A percentile compares a stretch with the other conserved stretches of the same genome.
Evolutionary conservation across 92 coral and sea anemone species (phyloP).

Genomic region (Palythoa grandiflora): DNA sequence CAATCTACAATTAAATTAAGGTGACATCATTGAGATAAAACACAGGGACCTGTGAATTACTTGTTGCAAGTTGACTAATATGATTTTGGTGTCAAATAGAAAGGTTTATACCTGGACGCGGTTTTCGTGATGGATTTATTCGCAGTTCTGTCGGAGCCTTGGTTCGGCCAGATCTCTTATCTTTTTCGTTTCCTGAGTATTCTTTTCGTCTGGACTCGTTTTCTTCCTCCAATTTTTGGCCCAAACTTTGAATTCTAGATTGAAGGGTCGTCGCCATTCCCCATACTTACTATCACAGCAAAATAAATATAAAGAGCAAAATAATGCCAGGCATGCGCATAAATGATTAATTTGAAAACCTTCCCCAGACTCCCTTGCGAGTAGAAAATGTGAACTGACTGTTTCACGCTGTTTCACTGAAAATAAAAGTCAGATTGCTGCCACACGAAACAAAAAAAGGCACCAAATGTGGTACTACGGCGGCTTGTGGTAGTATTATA

Average conservation of each 20-base stretch:
- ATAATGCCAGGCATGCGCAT: constrained; percentile 82
- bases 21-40: constrained; percentile 46
- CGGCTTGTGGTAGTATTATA: too few species aligned
- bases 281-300: constrained; percentile 87
- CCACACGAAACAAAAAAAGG: too few species aligned
- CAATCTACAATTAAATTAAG: constrained; percentile 18
- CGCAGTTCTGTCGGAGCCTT: constrained; percentile 77
- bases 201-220: constrained; percentile 82
- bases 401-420: too few species aligned
- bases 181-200: constrained; percentile 59
- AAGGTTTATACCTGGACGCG: constrained; percentile 81
- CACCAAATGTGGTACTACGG: too few species aligned
- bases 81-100: constrained; percentile 74
- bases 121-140: constrained; percentile 71
- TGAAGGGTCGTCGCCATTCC: constrained; percentile 92
- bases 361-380: constrained; percentile 49
- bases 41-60: constrained; percentile 60
- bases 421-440: too few species aligned
- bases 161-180: constrained; percentile 66
- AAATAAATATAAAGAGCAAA: constrained; percentile 47
- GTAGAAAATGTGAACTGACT: neutral
- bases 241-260: constrained; percentile 91
- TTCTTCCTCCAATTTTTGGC: constrained; percentile 87
- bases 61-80: constrained; percentile 18
- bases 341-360: constrained; percentile 48